These are phyloP conservation scores for Prochilodus magdalenae DNA, from an alignment of 2,113 vertebrate species.

Conservation along the genomic window DNA sequence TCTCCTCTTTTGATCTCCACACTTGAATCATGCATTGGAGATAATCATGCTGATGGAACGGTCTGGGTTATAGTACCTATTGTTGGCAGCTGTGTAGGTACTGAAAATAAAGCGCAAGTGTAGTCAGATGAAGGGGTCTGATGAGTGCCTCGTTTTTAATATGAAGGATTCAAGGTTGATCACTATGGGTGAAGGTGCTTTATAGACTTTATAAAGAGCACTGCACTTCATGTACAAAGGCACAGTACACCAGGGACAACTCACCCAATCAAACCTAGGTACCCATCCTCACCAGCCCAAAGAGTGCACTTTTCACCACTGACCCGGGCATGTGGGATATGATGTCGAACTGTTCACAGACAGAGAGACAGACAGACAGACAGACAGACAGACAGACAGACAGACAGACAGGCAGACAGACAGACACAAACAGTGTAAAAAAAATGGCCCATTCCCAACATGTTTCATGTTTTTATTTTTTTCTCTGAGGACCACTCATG, in stretches of 20 bases:
- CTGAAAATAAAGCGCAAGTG: conserved; percentile 46
- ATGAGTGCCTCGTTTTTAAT: conserved; percentile 39
- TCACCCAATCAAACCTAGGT: conserved; percentile 1
- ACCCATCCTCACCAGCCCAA: background rate
- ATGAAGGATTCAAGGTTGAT: conserved; percentile 32
- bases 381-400: background rate
- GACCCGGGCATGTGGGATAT: background rate
- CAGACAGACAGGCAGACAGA: conserved; percentile 8
- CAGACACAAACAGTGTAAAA: background rate
- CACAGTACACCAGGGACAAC: background rate
- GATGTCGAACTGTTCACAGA: conserved; percentile 9
- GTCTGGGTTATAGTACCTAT: conserved; percentile 22
- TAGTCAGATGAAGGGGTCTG: conserved; percentile 6
- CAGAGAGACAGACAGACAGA: background rate
- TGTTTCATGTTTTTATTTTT: no score
- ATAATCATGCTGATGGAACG: conserved; percentile 9
- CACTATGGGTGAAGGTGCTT: conserved; percentile 33
- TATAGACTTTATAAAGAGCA: conserved; percentile 24
- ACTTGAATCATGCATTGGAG: conserved; percentile 33
- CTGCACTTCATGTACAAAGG: conserved; percentile 25
- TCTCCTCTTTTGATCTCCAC: conserved; percentile 42
- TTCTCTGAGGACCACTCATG: no score
- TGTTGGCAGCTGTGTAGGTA: conserved; percentile 33
- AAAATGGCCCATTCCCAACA: no score
- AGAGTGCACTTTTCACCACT: conserved; percentile 5